phyloP scores from a whole-genome alignment of 2,888 invertebrate species.

The Hartigia nigra region DNA sequence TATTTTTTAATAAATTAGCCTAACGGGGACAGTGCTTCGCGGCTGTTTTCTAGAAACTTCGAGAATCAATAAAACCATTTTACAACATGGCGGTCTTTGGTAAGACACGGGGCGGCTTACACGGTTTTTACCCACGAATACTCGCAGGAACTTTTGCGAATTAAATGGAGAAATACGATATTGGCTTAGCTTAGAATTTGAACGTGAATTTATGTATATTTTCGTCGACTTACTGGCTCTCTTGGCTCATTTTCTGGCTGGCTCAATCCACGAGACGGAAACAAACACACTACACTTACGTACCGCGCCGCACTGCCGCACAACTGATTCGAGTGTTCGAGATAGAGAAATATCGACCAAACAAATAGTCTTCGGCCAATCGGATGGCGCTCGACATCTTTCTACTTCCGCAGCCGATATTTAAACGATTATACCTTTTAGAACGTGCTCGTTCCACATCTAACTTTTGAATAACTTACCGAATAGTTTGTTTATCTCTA shows the following conservation, averaged over 20 bases:
- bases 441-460: neutral
- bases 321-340: slow-evolving; percentile 50
- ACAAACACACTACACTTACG: slow-evolving; percentile 54
- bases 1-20: neutral
- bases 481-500: neutral
- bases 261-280: slow-evolving; percentile 45
- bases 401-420: slow-evolving; percentile 23
- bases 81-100: slow-evolving; percentile 62
- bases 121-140: slow-evolving; percentile 8
- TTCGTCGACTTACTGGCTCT: slow-evolving; percentile 59
- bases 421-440: slow-evolving; percentile 1
- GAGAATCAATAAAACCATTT: slow-evolving; percentile 64
- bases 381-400: neutral
- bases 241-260: slow-evolving; percentile 57
- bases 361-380: slow-evolving; percentile 36
- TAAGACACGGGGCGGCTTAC: slow-evolving; percentile 47
- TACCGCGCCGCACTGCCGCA: slow-evolving; percentile 46
- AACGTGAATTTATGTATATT: slow-evolving; percentile 13
- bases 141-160: neutral
- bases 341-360: slow-evolving; percentile 44
- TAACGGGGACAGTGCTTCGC: neutral
- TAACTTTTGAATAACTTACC: neutral
- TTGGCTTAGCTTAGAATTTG: neutral
- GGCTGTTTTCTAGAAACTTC: slow-evolving; percentile 55
- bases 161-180: neutral